Base-by-base conservation (phyloP, 2,888 invertebrate genomes). In the Eremobia ochroleuca region DNA sequence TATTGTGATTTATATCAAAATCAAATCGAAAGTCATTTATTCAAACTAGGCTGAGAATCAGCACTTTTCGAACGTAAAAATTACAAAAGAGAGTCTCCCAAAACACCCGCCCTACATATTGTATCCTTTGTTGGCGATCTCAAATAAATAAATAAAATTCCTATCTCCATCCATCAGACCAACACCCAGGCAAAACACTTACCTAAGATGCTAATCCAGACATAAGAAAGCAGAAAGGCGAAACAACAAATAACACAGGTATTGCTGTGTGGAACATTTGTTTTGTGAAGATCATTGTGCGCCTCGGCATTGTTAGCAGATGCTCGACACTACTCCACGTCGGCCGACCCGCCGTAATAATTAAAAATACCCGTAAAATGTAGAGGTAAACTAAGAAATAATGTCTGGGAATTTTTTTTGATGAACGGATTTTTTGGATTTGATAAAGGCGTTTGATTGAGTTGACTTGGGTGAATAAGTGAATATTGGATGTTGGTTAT, bases 321-420 rank as follows among this genome's bases (percentile, higher is more conserved):
- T 83, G 78, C 90, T 90, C 83, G 77, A 89, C 85, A 72, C 73
- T 81, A 87, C 90, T 88, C 86, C 78, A 88, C 83, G 78, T 75
- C 77, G 61, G 43, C 61, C 87, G 79, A 79, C 89, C 81, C 73
- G 79, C 79, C 28, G 86, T 74, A 82, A 85, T 90, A 89, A 90
- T 90, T 89, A 90, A 90, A 89, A 89, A 89, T 82, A 83, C 85
- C 89, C 59, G 88, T 88, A 85, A 85, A 89, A 88, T 86, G 83
- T 76, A 67, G 83, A 69, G 80, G 73, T 82, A 76, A 79, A 71
- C 70, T 74, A 76, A 61, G 66, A 77, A 83, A 76, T 82, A 73
- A 79, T 81, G 46, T 67, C 62, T 74, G 46, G n/a, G 5, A 2
- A 64, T 0, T 40, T 73, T 81, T 61, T 76, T 4, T 52, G 21